phyloP scores from a whole-genome alignment of 2,888 invertebrate genomes.

The Melanchra persicariae region DNA sequence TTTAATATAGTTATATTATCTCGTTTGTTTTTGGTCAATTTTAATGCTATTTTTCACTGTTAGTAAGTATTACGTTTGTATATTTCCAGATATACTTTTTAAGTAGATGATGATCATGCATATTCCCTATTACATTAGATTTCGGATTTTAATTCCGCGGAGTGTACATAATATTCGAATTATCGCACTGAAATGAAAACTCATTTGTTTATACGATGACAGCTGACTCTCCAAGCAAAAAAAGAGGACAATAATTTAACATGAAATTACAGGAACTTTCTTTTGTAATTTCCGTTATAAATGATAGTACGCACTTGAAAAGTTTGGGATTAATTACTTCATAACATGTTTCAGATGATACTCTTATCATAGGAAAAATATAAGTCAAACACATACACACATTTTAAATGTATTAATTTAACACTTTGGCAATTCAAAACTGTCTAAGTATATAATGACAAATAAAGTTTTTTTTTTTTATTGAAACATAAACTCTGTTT shows the following conservation, averaged over 20 bases:
- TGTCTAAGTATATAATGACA: no score
- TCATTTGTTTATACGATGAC: not conserved
- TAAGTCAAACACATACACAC: not conserved
- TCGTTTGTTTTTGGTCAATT: no score
- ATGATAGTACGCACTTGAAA: no score
- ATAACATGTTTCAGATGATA: not conserved
- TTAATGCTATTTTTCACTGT: no score
- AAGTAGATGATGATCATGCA: no score
- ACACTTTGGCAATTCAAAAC: conserved; percentile 21
- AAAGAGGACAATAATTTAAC: not conserved
- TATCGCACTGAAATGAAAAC: not conserved
- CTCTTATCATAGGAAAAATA: not conserved
- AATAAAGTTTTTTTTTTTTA: not conserved
- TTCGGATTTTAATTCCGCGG: no score
- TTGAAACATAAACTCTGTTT: not conserved
- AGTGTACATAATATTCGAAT: not conserved
- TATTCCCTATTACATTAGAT: no score
- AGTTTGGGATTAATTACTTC: not conserved
- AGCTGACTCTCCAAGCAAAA: not conserved
- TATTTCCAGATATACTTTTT: no score
- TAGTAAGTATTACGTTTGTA: no score
- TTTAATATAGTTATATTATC: no score
- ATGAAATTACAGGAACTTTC: not conserved
- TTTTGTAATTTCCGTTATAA: not conserved
- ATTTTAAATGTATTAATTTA: conserved; percentile 8